Percentiles rank a stretch among this genome's conserved stretches.
Conservation (phyloP, 1,140 invertebrate species). For the Bombus affinis region DNA sequence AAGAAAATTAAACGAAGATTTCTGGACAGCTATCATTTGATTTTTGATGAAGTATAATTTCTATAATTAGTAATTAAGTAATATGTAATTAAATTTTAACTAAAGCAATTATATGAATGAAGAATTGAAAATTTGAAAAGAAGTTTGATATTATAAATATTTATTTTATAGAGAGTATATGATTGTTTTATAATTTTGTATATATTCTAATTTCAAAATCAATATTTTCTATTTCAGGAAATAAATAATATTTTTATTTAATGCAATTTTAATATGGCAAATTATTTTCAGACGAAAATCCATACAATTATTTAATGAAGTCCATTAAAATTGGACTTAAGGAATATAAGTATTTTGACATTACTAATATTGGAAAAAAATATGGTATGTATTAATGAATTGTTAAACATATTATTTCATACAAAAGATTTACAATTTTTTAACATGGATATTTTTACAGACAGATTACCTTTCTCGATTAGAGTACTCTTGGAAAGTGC, state of each 20-base stretch:
- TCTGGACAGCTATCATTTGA: neutral
- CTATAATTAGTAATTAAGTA: neutral
- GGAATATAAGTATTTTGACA: conserved; percentile 90
- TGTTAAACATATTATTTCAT: neutral
- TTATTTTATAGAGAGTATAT: neutral
- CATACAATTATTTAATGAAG: conserved; percentile 88
- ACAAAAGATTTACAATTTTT: conserved; percentile 25
- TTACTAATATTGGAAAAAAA: conserved; percentile 86
- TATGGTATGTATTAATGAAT: conserved; percentile 86
- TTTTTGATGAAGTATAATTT: neutral
- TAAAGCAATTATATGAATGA: neutral
- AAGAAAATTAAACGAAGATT: neutral
- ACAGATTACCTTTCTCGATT: conserved; percentile 95
- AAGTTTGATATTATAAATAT: neutral
- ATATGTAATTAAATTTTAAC: neutral
- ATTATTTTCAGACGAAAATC: conserved; percentile 85
- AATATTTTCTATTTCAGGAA: neutral
- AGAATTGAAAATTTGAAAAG: neutral
- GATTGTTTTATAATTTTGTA: neutral
- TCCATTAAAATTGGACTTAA: conserved; percentile 86
- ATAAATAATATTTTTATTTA: neutral
- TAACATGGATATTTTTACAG: conserved; percentile 78
- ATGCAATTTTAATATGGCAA: neutral
- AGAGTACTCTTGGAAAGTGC: conserved; percentile 97
- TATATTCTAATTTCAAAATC: neutral